Conservation (phyloP, 2,888 invertebrate species). For the Elgonia sp. region DNA sequence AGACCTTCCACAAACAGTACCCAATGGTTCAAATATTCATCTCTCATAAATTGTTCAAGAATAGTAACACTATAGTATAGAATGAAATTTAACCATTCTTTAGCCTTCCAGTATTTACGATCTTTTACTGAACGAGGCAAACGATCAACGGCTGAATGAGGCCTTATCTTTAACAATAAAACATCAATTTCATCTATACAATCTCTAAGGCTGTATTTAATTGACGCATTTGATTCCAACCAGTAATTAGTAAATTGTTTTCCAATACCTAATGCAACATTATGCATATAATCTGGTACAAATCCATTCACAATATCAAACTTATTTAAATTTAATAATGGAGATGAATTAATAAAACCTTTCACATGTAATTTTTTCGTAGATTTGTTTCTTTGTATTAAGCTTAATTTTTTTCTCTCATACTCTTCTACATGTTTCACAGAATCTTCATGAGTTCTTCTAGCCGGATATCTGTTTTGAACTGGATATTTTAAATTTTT, state of each 20-base stretch:
- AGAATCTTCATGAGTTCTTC: not conserved
- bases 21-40: constrained; percentile 7
- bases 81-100: constrained; percentile 13
- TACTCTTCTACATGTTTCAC: not conserved
- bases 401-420: not conserved
- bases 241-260: constrained; percentile 22
- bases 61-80: not conserved
- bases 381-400: not conserved
- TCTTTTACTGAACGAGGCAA: not conserved
- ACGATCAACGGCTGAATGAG: not conserved
- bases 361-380: not conserved
- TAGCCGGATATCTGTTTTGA: not conserved
- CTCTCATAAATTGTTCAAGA: not conserved
- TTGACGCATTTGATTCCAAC: not conserved
- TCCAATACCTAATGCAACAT: not conserved
- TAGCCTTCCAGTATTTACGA: not conserved
- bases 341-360: not conserved
- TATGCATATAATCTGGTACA: constrained; percentile 28
- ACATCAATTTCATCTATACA: not conserved
- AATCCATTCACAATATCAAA: constrained; percentile 22
- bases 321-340: not conserved
- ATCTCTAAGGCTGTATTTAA: no score
- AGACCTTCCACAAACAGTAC: not conserved
- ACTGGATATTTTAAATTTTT: not conserved
- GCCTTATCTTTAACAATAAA: not conserved